Percentiles rank a stretch among this genome's conserved stretches.
Conservation (phyloP, 1,140 invertebrate species). For the Homarus americanus region DNA sequence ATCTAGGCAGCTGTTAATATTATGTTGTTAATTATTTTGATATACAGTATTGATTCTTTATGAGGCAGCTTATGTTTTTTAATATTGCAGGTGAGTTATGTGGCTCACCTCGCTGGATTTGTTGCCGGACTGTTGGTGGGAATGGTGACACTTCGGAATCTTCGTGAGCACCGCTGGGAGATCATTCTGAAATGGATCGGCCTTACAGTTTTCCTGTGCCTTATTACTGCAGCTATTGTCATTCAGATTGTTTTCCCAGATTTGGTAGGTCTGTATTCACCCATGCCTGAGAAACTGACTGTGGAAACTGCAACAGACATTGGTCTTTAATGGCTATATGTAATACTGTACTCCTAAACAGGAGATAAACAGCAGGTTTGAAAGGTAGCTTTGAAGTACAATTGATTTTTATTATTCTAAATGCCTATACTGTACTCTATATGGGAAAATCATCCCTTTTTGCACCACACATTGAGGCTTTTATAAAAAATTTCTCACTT, state of each 20-base stretch:
- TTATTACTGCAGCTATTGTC: slow-evolving; percentile 81
- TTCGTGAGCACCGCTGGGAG: slow-evolving; percentile 92
- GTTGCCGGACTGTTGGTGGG: slow-evolving; percentile 88
- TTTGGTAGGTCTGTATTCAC: slow-evolving; percentile 66
- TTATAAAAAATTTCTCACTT: no score
- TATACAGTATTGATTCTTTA: neutral
- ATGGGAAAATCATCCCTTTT: no score
- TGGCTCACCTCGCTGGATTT: slow-evolving; percentile 89
- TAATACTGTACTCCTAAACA: neutral
- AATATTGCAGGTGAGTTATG: slow-evolving; percentile 81
- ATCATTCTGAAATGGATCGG: slow-evolving; percentile 90
- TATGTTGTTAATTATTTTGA: no score
- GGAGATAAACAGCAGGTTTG: neutral
- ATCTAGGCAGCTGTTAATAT: no score
- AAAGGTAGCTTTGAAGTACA: neutral
- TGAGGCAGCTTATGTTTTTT: neutral
- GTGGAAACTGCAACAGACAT: neutral
- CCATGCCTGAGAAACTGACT: slow-evolving; percentile 40
- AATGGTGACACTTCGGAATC: slow-evolving; percentile 88
- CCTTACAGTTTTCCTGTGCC: slow-evolving; percentile 85
- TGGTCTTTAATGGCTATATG: neutral
- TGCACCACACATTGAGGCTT: no score
- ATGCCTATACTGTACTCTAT: no score
- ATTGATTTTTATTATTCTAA: neutral
- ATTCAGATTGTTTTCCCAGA: slow-evolving; percentile 74